Conservation (phyloP, 1,140 invertebrate species). For the Aphis gossypii region DNA sequence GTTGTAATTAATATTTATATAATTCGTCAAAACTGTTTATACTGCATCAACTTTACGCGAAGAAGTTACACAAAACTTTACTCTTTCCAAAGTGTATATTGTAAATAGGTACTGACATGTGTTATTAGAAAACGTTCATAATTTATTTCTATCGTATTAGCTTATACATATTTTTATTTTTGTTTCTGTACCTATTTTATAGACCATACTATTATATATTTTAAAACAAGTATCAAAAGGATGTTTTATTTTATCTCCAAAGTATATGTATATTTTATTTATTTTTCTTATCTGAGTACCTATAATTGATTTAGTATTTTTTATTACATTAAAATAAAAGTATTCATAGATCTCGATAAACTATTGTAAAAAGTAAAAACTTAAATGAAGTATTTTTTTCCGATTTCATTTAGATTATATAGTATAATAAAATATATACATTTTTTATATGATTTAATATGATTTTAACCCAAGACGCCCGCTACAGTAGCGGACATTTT, state of each 20-base stretch:
- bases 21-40: not conserved
- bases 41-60: no score
- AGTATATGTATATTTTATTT: not conserved
- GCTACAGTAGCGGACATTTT: not conserved
- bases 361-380: not conserved
- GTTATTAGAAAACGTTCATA: no score
- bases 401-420: not conserved
- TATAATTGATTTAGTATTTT: not conserved
- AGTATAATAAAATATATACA: not conserved
- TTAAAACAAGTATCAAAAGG: not conserved
- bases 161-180: no score
- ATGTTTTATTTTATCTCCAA: not conserved
- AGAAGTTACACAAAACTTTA: no score
- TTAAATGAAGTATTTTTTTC: not conserved
- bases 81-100: no score
- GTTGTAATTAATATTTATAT: not conserved
- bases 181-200: no score
- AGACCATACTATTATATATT: not conserved
- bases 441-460: not conserved
- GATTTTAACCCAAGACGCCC: not conserved
- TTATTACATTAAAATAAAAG: no score
- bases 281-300: not conserved
- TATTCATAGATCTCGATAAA: not conserved
- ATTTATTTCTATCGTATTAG: no score
- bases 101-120: no score